Evolutionary conservation across 1,140 invertebrate genomes (phyloP), one percentile per base, ranked within the genome.

Genomic region (Eurosta solidaginis): DNA sequence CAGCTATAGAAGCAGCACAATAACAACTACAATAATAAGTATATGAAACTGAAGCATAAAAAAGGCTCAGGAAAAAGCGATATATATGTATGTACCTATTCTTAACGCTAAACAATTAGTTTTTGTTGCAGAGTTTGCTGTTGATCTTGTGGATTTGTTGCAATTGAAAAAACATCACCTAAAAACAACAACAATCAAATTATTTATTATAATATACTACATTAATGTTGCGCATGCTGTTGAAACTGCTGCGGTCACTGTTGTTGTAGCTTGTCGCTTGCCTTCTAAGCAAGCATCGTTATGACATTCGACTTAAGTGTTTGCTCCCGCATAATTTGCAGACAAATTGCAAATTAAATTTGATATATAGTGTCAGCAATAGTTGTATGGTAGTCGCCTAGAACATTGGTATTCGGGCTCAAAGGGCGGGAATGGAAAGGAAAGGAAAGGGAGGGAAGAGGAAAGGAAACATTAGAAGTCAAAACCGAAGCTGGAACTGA

Each of bases 281-380:
- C n/a, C n/a, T n/a, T n/a, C n/a, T n/a, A n/a, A n/a, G n/a, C n/a
- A 17, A 68, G 33, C 14, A 14, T 1, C 33, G 20, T 40, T 68
- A 9, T 40, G 59, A n/a, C 59, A 68, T 68, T 68, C 33, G 59
- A 29, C 33, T 68, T 68, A 33, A 40, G n/a, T 17, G 9, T 20
- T 40, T 68, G 33, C 36, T 33, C 54, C 33, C 59, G 59, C 59
- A 3, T 33, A 68, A 42, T 42, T 68, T 40, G 33, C 59, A 68
- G n/a, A 36, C 29, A 40, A 40, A 40, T 68, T 68, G 59, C 59
- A 68, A 68, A 68, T 68, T 68, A 68, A 40, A 68, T 68, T 68
- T 68, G 59, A 68, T 68, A 68, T 40, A 68, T 68, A 6, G 36
- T 68, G 59, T 20, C 59, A 33, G 59, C 59, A 68, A 68, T 20